Evolutionary conservation across 35 echinoderm and acorn worm genomes (phyloP).

Genomic region (Nesometra sesokonis): DNA sequence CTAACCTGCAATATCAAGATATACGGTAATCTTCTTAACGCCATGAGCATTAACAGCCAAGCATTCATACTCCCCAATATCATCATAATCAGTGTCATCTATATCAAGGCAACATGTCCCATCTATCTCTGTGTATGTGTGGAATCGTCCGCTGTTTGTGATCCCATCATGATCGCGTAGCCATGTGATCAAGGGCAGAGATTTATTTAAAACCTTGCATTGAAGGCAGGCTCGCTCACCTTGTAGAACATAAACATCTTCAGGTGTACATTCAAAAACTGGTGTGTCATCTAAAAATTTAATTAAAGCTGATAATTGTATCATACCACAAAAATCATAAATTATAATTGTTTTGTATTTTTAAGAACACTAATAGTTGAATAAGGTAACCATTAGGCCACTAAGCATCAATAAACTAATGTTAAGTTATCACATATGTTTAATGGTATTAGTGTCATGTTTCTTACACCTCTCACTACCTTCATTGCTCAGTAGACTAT

Average conservation of each 20-base stretch:
- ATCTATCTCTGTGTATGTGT: conserved; percentile 23
- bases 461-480: too few relatives aligned
- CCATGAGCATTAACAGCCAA: conserved; percentile 73
- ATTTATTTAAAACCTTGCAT: conserved; percentile 51
- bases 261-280: conserved; percentile 41
- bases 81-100: conserved; percentile 44
- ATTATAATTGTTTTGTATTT: too few relatives aligned
- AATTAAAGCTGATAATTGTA: too few relatives aligned
- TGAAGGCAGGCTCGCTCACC: conserved; percentile 36
- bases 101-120: conserved; percentile 42
- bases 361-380: too few relatives aligned
- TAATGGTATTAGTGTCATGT: too few relatives aligned
- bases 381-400: too few relatives aligned
- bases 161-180: conserved; percentile 69
- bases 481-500: too few relatives aligned
- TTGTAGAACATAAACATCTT: conserved; percentile 67
- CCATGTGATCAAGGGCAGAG: conserved; percentile 60
- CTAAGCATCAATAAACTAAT: too few relatives aligned
- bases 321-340: too few relatives aligned
- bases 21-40: conserved; percentile 51
- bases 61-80: conserved; percentile 96
- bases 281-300: conserved; percentile 41
- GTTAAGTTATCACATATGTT: too few relatives aligned
- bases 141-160: conserved; percentile 27
- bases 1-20: conserved; percentile 93